phyloP scores from a whole-genome alignment of 2,888 invertebrate species.

The Spodoptera littoralis region DNA sequence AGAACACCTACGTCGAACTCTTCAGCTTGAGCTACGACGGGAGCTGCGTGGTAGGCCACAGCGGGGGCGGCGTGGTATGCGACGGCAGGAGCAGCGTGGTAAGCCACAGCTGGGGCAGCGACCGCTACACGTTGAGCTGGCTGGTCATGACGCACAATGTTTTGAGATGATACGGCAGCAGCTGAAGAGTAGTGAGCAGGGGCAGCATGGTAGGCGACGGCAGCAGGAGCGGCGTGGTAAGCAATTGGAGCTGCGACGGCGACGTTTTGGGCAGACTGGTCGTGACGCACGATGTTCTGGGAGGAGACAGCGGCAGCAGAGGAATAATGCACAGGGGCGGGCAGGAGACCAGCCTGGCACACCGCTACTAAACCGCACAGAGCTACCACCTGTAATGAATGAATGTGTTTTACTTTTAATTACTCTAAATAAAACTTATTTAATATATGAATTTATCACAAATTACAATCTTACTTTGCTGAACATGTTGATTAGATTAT shows the following conservation, averaged over 20 bases:
- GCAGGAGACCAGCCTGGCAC: constrained; percentile 63
- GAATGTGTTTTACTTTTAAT: too few relatives aligned
- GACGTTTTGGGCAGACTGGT: constrained; percentile 49
- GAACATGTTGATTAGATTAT: constrained; percentile 41
- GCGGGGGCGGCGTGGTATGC: constrained; percentile 43
- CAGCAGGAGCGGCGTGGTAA: constrained; percentile 58
- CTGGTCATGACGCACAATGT: constrained; percentile 67
- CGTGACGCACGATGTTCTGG: constrained; percentile 73
- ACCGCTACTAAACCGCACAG: constrained; percentile 63
- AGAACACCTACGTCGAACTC: constrained; percentile 17
- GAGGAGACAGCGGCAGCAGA: constrained; percentile 73
- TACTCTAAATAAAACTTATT: too few relatives aligned
- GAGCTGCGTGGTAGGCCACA: constrained; percentile 62
- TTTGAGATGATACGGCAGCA: constrained; percentile 69
- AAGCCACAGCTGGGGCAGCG: constrained; percentile 39
- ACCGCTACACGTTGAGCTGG: constrained; percentile 21
- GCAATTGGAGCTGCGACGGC: constrained; percentile 51
- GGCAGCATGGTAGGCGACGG: constrained; percentile 55
- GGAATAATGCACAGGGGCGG: constrained; percentile 75
- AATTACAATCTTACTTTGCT: constrained; percentile 39
- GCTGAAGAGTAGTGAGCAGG: constrained; percentile 60
- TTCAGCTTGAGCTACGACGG: constrained; percentile 57
- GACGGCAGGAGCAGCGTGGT: constrained; percentile 54
- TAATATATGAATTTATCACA: too few relatives aligned
- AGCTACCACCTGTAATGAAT: constrained; percentile 54